These are phyloP conservation scores for Sander vitreus DNA, from an alignment of 2,113 vertebrate species.

Conservation along the genomic window DNA sequence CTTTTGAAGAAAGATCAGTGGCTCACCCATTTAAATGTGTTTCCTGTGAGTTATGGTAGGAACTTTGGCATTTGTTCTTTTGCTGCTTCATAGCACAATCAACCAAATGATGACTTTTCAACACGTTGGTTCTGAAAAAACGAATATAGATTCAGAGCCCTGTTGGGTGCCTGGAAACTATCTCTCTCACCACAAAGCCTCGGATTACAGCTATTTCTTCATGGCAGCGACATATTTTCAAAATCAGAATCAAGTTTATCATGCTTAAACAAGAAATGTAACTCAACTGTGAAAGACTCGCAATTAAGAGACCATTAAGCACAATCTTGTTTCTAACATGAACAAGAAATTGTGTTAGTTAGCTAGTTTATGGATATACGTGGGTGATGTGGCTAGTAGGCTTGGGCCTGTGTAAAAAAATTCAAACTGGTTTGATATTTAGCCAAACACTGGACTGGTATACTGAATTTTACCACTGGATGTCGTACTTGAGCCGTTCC, in stretches of 20 bases:
- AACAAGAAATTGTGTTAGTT: slow-evolving; percentile 17
- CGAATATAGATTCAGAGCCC: not conserved
- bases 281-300: not conserved
- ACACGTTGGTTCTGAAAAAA: not conserved
- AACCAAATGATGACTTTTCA: not conserved
- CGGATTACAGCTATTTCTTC: not conserved
- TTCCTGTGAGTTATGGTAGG: not conserved
- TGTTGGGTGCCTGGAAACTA: not conserved
- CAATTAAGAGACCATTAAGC: not conserved
- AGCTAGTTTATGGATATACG: slow-evolving; percentile 7
- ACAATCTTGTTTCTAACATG: not conserved
- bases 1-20: slow-evolving; percentile 33
- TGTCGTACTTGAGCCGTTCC: too few species aligned
- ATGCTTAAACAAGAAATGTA: too few species aligned
- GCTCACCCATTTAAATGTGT: slow-evolving; percentile 5
- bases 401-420: too few species aligned
- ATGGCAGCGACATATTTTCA: not conserved
- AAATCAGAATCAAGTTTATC: not conserved
- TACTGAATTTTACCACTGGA: too few species aligned
- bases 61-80: slow-evolving; percentile 8
- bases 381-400: slow-evolving; percentile 32
- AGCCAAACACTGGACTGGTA: too few species aligned
- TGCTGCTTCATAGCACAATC: not conserved
- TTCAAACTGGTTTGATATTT: too few species aligned
- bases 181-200: not conserved